A percentile compares a stretch with the other conserved stretches of the same genome.
phyloP scores from a whole-genome alignment of 2,113 vertebrate genomes.

The Nesogale talazaci region DNA sequence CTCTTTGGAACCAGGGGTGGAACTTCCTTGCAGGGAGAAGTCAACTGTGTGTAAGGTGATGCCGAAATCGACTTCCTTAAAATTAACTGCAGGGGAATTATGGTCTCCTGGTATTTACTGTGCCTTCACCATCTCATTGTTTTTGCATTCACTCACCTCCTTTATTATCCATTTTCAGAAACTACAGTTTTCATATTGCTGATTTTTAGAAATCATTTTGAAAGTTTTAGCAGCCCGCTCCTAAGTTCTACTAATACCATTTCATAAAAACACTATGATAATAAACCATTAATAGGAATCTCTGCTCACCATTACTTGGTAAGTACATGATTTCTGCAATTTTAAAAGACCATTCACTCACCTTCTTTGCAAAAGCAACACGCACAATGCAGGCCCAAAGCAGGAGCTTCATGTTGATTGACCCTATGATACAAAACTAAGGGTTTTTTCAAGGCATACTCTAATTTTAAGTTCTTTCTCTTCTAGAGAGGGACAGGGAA shows the following conservation, averaged over 20 bases:
- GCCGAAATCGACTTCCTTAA: background rate
- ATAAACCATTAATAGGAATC: background rate
- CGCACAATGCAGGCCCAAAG: slow-evolving; percentile 60
- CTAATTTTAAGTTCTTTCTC: background rate
- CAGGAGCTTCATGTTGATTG: slow-evolving; percentile 67
- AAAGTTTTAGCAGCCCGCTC: background rate
- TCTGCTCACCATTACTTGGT: background rate
- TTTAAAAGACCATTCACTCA: slow-evolving; percentile 38
- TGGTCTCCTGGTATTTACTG: too few species aligned
- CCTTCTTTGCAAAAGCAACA: slow-evolving; percentile 61
- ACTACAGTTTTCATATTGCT: background rate
- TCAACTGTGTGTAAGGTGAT: background rate
- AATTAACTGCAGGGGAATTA: too few species aligned
- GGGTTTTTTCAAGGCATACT: background rate
- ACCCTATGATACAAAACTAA: background rate
- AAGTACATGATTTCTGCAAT: background rate
- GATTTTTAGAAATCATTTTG: background rate
- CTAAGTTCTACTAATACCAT: background rate
- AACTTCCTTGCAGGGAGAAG: background rate
- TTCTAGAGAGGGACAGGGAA: background rate
- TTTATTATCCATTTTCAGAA: background rate
- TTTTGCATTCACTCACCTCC: background rate
- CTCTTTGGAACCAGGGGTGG: background rate
- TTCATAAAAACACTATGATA: background rate
- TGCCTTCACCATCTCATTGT: too few species aligned